These are phyloP conservation scores for Tenthredo livida DNA, from an alignment of 2,888 invertebrate genomes.

Conservation along the genomic window DNA sequence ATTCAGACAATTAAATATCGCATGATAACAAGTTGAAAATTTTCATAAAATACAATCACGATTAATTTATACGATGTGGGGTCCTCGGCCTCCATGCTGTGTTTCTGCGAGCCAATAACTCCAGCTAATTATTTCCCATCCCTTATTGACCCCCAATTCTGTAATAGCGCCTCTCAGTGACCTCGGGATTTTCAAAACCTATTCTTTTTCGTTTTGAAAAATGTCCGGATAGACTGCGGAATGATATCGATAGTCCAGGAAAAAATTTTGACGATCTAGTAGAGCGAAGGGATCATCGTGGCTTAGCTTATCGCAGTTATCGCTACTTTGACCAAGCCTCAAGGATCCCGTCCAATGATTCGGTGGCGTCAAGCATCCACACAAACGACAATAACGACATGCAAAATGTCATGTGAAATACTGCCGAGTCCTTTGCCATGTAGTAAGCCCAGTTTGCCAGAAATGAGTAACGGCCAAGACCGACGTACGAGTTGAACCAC, in stretches of 20 bases:
- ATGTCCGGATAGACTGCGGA: constrained; percentile 8
- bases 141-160: neutral
- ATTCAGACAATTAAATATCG: constrained; percentile 1
- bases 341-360: constrained; percentile 72
- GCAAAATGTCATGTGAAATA: constrained; percentile 70
- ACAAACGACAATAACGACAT: constrained; percentile 72
- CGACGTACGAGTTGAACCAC: constrained; percentile 67
- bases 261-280: neutral
- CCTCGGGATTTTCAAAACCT: constrained; percentile 66
- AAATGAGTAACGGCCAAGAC: constrained; percentile 64
- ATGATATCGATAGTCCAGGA: constrained; percentile 1
- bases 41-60: neutral
- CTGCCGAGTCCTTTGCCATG: constrained; percentile 68
- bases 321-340: constrained; percentile 51
- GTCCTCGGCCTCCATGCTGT: too few species aligned
- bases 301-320: neutral
- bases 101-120: too few species aligned
- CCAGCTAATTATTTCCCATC: neutral
- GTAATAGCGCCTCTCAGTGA: constrained; percentile 64
- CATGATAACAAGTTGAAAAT: neutral
- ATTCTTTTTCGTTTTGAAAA: constrained; percentile 58
- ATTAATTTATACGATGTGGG: neutral
- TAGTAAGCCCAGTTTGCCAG: constrained; percentile 67
- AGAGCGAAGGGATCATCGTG: neutral
- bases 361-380: constrained; percentile 77